A percentile compares a stretch with the other conserved stretches of the same genome.
Conservation (phyloP, 1,140 invertebrate species). For the Drosophila quadrilineata region DNA sequence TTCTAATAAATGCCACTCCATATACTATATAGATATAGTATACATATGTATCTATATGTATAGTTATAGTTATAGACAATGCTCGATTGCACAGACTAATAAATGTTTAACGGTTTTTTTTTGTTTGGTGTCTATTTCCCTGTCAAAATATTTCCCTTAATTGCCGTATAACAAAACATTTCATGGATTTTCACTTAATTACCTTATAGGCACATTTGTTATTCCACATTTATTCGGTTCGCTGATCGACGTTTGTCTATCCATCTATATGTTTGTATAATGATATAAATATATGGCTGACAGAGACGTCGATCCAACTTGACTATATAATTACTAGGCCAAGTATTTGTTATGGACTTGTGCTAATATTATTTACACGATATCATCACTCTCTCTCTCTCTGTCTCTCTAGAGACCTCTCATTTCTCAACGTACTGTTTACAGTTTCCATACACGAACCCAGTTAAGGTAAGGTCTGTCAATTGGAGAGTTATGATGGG, state of each 20-base stretch:
- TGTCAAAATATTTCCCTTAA: slow-evolving; percentile 8
- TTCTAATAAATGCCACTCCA: too few species aligned
- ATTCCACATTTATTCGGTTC: not conserved
- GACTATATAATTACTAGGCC: slow-evolving; percentile 14
- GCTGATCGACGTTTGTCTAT: too few species aligned
- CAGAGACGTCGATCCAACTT: not conserved
- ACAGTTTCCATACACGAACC: too few species aligned
- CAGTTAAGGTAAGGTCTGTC: too few species aligned
- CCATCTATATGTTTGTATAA: too few species aligned
- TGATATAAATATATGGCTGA: not conserved
- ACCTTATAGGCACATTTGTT: too few species aligned
- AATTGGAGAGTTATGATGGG: too few species aligned
- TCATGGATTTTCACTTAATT: slow-evolving; percentile 19
- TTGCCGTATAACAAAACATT: not conserved
- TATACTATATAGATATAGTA: too few species aligned
- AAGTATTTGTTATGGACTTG: not conserved
- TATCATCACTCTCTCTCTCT: too few species aligned
- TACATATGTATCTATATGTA: not conserved
- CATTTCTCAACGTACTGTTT: too few species aligned
- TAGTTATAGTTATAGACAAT: not conserved
- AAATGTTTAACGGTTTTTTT: slow-evolving; percentile 5
- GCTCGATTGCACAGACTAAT: slow-evolving; percentile 15
- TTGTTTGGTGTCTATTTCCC: too few species aligned
- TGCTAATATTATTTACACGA: slow-evolving; percentile 25
- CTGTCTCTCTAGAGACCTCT: too few species aligned